Evolutionary conservation across 2,113 vertebrate genomes (phyloP).

Genomic region (Nematolebias whitei): DNA sequence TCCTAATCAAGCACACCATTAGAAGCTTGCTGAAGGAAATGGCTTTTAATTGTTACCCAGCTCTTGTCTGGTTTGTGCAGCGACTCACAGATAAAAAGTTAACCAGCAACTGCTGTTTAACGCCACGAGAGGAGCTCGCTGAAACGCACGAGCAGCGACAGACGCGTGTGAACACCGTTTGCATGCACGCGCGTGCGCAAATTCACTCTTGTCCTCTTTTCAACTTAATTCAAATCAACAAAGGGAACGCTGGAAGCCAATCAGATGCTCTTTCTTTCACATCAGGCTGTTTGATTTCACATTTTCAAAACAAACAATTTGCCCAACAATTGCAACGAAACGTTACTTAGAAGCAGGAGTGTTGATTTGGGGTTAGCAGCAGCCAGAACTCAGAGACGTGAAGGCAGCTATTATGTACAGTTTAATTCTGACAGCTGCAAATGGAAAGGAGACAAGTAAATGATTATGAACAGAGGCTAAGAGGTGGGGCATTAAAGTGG

Average conservation of each 20-base stretch:
- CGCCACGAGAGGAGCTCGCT: constrained; percentile 12
- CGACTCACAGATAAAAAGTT: constrained; percentile 36
- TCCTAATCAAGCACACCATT: constrained; percentile 60
- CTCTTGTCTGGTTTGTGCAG: constrained; percentile 39
- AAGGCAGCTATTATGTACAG: constrained; percentile 71
- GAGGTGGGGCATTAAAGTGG: constrained; percentile 35
- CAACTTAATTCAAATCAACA: constrained; percentile 66
- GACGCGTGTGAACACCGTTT: constrained; percentile 7
- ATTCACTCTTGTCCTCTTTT: constrained; percentile 51
- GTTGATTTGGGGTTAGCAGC: constrained; percentile 72
- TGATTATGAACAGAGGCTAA: constrained; percentile 61
- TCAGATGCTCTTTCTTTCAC: constrained; percentile 64
- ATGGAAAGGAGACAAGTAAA: constrained; percentile 71
- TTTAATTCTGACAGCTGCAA: constrained; percentile 77
- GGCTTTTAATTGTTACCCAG: constrained; percentile 59
- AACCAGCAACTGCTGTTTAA: constrained; percentile 12
- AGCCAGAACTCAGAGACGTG: constrained; percentile 68
- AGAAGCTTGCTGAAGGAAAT: constrained; percentile 53
- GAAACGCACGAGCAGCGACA: constrained; percentile 5
- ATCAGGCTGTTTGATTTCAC: constrained; percentile 56
- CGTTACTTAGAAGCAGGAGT: constrained; percentile 62
- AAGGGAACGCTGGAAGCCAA: constrained; percentile 61
- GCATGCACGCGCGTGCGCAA: constrained; percentile 10
- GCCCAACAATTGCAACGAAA: constrained; percentile 61
- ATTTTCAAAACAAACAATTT: constrained; percentile 77